These are phyloP conservation scores for Taeniopygia guttata DNA, from an alignment of 2,797 vertebrate species.

Conservation along the genomic window DNA sequence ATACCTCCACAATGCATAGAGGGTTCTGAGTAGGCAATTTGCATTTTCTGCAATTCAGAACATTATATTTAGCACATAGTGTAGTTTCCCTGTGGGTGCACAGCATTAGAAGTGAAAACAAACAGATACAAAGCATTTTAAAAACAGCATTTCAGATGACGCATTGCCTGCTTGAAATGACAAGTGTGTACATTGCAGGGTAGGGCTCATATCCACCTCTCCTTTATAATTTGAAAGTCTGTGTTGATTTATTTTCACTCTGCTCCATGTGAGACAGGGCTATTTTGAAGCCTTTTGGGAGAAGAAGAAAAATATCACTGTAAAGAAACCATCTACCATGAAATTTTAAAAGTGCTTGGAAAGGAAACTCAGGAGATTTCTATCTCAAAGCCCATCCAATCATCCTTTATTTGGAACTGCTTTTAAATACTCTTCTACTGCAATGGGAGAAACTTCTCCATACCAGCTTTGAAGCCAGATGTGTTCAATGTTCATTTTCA, in stretches of 20 bases:
- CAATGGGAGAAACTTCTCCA: conserved; percentile 65
- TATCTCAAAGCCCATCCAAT: conserved; percentile 5
- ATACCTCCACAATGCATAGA: neutral
- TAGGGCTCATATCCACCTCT: conserved; percentile 7
- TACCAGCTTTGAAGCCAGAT: conserved; percentile 79
- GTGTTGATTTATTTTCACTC: neutral
- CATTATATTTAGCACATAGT: conserved; percentile 22
- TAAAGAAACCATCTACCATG: neutral
- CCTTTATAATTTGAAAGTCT: conserved; percentile 39
- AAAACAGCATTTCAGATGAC: conserved; percentile 27
- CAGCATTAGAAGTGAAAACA: conserved; percentile 44
- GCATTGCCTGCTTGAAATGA: conserved; percentile 36
- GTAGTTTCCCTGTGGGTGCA: conserved; percentile 15
- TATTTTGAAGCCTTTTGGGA: neutral
- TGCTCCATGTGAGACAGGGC: neutral
- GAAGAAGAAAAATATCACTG: neutral
- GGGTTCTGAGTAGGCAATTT: neutral
- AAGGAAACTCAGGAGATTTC: neutral
- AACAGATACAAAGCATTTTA: conserved; percentile 27
- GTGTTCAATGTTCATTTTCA: conserved; percentile 79
- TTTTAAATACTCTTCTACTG: conserved; percentile 79
- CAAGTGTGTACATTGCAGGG: conserved; percentile 3
- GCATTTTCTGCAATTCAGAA: conserved; percentile 46
- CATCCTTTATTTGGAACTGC: conserved; percentile 70
- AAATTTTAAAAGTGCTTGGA: conserved; percentile 2